A percentile compares a stretch with the other conserved stretches of the same genome.
phyloP scores from a whole-genome alignment of 2,113 vertebrate genomes.

The Bubo bubo region DNA sequence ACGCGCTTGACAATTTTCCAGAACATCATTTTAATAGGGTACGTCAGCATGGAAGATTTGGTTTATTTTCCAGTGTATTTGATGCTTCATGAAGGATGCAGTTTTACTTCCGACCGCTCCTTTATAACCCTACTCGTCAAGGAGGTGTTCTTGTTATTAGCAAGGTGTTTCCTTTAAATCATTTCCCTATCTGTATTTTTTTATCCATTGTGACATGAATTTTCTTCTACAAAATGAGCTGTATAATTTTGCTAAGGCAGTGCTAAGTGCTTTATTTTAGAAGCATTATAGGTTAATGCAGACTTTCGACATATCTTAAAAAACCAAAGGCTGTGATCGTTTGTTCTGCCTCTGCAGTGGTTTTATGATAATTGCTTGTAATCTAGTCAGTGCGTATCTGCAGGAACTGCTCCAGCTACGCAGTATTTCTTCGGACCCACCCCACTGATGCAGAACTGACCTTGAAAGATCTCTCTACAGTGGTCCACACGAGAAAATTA shows the following conservation, averaged over 20 bases:
- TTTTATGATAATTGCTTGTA: neutral
- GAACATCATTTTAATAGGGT: constrained; percentile 17
- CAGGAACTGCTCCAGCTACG: neutral
- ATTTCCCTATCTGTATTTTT: constrained; percentile 2
- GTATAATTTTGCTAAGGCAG: constrained; percentile 26
- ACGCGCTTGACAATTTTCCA: neutral
- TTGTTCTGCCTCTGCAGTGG: constrained; percentile 12
- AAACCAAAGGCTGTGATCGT: neutral
- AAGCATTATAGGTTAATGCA: constrained; percentile 32
- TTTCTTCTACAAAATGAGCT: constrained; percentile 30
- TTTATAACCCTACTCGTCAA: constrained; percentile 13
- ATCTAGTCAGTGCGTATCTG: neutral
- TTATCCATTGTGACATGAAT: constrained; percentile 32
- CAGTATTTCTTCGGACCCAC: neutral
- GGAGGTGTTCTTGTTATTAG: constrained; percentile 46
- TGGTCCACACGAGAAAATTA: neutral
- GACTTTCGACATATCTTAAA: neutral
- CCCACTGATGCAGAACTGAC: neutral
- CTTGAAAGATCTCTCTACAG: neutral
- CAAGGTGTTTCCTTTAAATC: constrained; percentile 53
- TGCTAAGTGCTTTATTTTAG: constrained; percentile 46
- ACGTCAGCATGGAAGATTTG: constrained; percentile 32
- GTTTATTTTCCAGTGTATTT: constrained; percentile 62
- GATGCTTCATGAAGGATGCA: constrained; percentile 58
- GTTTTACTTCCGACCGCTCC: neutral